phyloP scores from a whole-genome alignment of 1,140 invertebrate species.

The Drosophila quadrilineata region DNA sequence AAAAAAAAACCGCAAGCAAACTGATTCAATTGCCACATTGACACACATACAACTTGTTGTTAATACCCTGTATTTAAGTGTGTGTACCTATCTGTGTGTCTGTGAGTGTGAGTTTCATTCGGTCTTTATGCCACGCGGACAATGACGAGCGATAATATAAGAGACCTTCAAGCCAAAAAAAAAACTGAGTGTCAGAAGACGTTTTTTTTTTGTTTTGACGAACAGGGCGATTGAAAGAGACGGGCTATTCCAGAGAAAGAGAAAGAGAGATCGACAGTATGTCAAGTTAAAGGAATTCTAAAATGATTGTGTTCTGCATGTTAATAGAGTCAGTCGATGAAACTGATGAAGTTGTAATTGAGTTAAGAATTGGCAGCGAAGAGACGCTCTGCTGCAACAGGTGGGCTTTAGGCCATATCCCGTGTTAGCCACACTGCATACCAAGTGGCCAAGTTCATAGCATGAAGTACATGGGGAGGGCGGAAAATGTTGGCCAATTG shows the following conservation, averaged over 20 bases:
- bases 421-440: no score
- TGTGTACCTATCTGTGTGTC: no score
- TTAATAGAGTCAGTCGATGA: slow-evolving; percentile 45
- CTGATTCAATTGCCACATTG: slow-evolving; percentile 73
- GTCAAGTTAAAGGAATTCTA: no score
- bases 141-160: slow-evolving; percentile 52
- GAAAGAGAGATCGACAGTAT: neutral
- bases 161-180: slow-evolving; percentile 67
- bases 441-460: neutral
- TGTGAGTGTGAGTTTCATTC: no score
- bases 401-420: neutral
- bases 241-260: neutral
- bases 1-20: no score
- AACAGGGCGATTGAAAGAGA: slow-evolving; percentile 14
- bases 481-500: no score
- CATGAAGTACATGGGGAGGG: no score
- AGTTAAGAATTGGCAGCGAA: slow-evolving; percentile 35
- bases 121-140: slow-evolving; percentile 35
- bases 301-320: slow-evolving; percentile 65
- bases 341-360: slow-evolving; percentile 24
- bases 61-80: slow-evolving; percentile 16
- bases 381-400: no score
- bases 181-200: slow-evolving; percentile 40
- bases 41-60: slow-evolving; percentile 53
- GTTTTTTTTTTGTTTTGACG: no score